phyloP scores from a whole-genome alignment of 2,113 vertebrate genomes.

The Bostrychus sinensis region DNA sequence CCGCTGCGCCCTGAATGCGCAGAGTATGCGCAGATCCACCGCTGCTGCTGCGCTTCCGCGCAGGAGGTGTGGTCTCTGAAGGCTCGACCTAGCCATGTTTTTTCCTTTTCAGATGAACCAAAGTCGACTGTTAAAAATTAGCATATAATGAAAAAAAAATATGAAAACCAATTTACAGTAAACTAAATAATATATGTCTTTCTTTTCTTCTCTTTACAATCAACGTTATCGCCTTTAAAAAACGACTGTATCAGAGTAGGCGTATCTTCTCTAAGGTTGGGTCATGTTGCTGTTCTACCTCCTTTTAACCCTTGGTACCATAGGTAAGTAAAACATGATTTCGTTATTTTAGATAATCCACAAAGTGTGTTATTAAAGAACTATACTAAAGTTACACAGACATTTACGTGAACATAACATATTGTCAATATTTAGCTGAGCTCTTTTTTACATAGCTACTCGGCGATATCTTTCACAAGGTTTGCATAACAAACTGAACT shows the following conservation, averaged over 20 bases:
- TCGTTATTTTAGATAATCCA: too few species aligned
- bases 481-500: too few species aligned
- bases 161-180: neutral
- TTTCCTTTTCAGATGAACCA: neutral
- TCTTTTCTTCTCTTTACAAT: neutral
- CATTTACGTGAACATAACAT: too few species aligned
- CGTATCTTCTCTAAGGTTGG: neutral
- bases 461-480: too few species aligned
- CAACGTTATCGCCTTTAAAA: neutral
- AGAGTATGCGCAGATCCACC: neutral
- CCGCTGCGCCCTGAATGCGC: too few species aligned
- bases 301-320: neutral
- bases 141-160: neutral
- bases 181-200: neutral
- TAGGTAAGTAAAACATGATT: conserved; percentile 2
- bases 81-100: neutral
- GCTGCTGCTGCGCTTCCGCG: too few species aligned
- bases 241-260: neutral
- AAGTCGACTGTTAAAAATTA: neutral
- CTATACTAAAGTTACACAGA: too few species aligned
- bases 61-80: neutral
- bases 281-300: neutral
- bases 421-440: too few species aligned
- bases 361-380: too few species aligned
- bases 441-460: too few species aligned